These are phyloP conservation scores for Diachasmimorpha longicaudata DNA, from an alignment of 1,140 invertebrate genomes.

Conservation along the genomic window DNA sequence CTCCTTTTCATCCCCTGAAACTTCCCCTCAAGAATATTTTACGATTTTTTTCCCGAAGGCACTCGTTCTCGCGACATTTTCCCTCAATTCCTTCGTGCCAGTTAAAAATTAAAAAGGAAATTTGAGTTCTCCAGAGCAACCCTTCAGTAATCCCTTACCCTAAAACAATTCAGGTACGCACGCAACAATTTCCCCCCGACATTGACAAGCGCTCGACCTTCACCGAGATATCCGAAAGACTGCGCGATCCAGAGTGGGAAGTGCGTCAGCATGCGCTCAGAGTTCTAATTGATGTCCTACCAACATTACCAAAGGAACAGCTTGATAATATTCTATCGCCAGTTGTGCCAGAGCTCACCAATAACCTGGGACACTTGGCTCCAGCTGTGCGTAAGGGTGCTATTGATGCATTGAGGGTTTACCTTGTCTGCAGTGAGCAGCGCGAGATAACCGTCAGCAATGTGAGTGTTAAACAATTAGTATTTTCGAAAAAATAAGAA, in stretches of 20 bases:
- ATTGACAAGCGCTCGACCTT: constrained; percentile 71
- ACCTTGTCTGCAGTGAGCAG: constrained; percentile 66
- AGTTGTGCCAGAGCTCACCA: constrained; percentile 71
- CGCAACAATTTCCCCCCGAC: constrained; percentile 62
- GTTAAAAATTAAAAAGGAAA: no score
- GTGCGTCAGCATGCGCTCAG: constrained; percentile 79
- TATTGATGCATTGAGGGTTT: constrained; percentile 72
- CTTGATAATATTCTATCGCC: constrained; percentile 68
- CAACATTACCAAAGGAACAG: constrained; percentile 67
- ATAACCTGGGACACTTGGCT: constrained; percentile 76
- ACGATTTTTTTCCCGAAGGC: no score
- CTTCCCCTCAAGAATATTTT: no score
- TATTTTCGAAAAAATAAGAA: constrained; percentile 27
- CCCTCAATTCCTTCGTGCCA: no score
- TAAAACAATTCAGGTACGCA: constrained; percentile 45
- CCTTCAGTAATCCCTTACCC: neutral
- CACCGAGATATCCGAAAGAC: constrained; percentile 70
- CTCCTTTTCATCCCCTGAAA: no score
- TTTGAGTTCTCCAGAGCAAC: neutral
- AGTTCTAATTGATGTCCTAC: constrained; percentile 76
- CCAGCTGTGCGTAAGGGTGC: constrained; percentile 79
- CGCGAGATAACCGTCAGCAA: constrained; percentile 45
- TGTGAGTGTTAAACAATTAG: constrained; percentile 26
- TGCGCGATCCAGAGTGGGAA: constrained; percentile 81
- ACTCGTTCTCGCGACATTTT: no score